Conservation (phyloP, 2,797 vertebrate genomes). For the Rousettus madagascariensis region DNA sequence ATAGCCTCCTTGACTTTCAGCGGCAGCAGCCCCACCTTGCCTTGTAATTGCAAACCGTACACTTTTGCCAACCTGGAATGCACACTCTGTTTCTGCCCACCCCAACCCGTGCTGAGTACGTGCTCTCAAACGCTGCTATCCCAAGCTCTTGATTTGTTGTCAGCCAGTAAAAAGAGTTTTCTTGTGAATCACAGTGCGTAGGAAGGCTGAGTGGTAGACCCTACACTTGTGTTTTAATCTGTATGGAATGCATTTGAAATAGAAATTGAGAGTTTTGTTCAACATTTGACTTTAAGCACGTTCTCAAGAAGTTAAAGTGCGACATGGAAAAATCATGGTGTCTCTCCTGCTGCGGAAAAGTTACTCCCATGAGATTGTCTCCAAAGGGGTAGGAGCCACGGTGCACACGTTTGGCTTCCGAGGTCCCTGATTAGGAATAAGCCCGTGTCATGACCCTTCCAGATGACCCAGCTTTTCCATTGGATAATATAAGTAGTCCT, state of each 20-base stretch:
- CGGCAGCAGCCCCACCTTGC: conserved; percentile 60
- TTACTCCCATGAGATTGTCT: not conserved
- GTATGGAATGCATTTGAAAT: conserved; percentile 55
- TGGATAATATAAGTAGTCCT: not conserved
- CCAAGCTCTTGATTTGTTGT: conserved; percentile 67
- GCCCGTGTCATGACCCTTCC: not conserved
- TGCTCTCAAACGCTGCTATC: conserved; percentile 61
- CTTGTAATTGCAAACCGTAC: conserved; percentile 61
- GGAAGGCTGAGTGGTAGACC: conserved; percentile 47
- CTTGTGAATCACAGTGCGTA: conserved; percentile 26
- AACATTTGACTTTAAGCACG: conserved; percentile 57
- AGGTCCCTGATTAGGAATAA: not conserved
- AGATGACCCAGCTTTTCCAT: not conserved
- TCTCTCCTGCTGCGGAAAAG: conserved; percentile 33
- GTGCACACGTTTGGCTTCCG: not conserved
- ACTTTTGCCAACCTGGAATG: conserved; percentile 78
- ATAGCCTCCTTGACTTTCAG: conserved; percentile 59
- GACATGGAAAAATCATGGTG: not conserved
- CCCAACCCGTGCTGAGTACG: conserved; percentile 58
- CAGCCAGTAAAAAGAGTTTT: conserved; percentile 71
- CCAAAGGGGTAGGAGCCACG: not conserved
- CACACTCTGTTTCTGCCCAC: conserved; percentile 64
- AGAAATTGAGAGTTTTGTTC: conserved; percentile 60
- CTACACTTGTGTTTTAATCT: conserved; percentile 60
- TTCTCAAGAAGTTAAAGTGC: conserved; percentile 41